Base-by-base conservation (phyloP, 2,113 vertebrate species). In the Trichomycterus rosablanca region DNA sequence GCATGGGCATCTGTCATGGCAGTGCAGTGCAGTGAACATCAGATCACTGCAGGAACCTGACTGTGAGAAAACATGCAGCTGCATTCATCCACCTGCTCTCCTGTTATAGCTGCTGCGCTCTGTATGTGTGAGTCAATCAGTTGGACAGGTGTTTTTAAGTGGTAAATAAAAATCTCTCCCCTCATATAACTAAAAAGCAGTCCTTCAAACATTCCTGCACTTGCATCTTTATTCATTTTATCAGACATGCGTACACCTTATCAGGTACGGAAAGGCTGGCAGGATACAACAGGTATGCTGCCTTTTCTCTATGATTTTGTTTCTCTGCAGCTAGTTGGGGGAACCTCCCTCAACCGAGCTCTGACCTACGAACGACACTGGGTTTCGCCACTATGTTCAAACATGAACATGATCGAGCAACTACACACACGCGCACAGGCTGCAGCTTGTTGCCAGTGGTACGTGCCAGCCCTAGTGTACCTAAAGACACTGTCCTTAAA, bases 211-310 rank as follows among this genome's bases (percentile, higher is more conserved):
- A 51, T 40, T 45, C 48, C 45, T 35, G 44, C 32, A 30, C 39
- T 59, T 22, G 28, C 20, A 35, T 37, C 11, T 28, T 14, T 11
- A 20, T n/a, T 39, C 26, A 48, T 30, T 12, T 10, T 32, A 24
- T 20, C 44, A 56, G 40, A 22, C 39, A 43, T 45, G 53, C 35
- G 26, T 12, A 42, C 26, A 49, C 30, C 18, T 32, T 58, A 55
- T 52, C 50, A 5, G 16, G 28, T 5, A 10, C 32, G 15, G 11
- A 4, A 19, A 40, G 56, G 15, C 20, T 52, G 60, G 32, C 76
- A 82, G 76, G 79, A 81, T 59, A 1, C 57, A 60, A 78, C 81
- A 81, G 52, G 83, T 76, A 51, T 5, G 0, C 3, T n/a, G 19
- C 12, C 40, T 55, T 65, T 68, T 61, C 67, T 48, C 64, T 70